Evolutionary conservation across 2,888 invertebrate species (phyloP), one percentile per base, ranked within the genome.

Genomic region (Xanthia icteritia): DNA sequence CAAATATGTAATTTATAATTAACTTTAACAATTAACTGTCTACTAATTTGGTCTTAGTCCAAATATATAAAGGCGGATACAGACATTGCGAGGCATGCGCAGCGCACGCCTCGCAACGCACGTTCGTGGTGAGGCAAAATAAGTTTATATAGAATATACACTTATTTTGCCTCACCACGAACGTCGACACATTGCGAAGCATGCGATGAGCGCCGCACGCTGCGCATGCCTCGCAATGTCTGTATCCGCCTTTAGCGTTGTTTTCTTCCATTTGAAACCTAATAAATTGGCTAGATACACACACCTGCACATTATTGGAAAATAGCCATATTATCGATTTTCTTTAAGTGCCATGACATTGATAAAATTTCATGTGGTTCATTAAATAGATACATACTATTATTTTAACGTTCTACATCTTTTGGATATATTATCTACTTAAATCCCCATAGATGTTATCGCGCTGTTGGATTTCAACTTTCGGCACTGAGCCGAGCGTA

Each of bases 271-370:
- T 58, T 73, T 63, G 45, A 80, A 74, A 77, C 51, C 13, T 64
- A 61, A 64, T 77, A 31, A 77, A 75, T 73, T 83, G 71, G 45
- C 66, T 70, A 58, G 48, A 31, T 82, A 65, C 45, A 45, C 27
- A 56, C 39, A 61, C 54, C 27, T 69, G 64, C 11, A 60, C 6
- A 39, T 27, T 81, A 69, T 79, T 81, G 85, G 79, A 74, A 72
- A 66, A 51, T 39, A 39, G 87, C 87, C 85, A 86, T 58, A 36
- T 63, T 72, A 69, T 75, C 48, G 64, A 81, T 83, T 83, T 73
- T 78, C 58, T 63, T 64, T 65, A 61, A 64, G 65, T 64, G 65
- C 17, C 27, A 11, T 67, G 74, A 73, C 74, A 64, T 67, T 83
- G 64, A 77, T 63, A 27, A 17, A 61, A 66, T 61, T 39, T 54